phyloP scores from a whole-genome alignment of 2,888 invertebrate genomes.

The Campoplex capitator region DNA sequence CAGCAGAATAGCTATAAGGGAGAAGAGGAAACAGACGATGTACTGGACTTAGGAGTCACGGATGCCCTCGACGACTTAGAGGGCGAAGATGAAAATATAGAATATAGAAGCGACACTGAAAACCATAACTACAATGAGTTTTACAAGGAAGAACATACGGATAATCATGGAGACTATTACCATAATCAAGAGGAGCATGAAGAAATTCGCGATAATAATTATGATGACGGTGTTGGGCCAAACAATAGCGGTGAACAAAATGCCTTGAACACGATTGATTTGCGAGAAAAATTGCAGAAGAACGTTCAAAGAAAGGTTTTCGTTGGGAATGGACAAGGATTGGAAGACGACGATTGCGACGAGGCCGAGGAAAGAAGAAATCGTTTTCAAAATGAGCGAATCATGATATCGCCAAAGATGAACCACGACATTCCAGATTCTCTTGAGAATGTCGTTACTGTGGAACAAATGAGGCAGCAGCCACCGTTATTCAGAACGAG shows the following conservation, averaged over 20 bases:
- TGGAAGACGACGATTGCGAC: conserved; percentile 82
- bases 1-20: conserved; percentile 84
- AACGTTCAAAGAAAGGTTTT: conserved; percentile 75
- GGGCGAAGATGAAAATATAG: conserved; percentile 83
- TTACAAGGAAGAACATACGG: conserved; percentile 78
- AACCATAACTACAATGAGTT: conserved; percentile 78
- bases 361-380: conserved; percentile 81
- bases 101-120: conserved; percentile 79
- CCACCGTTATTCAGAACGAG: conserved; percentile 71
- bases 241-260: conserved; percentile 70
- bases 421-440: conserved; percentile 82
- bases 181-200: conserved; percentile 73
- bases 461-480: conserved; percentile 77
- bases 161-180: conserved; percentile 76
- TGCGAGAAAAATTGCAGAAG: conserved; percentile 81
- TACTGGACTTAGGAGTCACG: conserved; percentile 84
- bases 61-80: conserved; percentile 84
- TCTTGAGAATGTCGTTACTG: conserved; percentile 82
- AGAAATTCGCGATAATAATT: conserved; percentile 69
- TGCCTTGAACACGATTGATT: conserved; percentile 76
- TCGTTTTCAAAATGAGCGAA: conserved; percentile 82
- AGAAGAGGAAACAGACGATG: conserved; percentile 84
- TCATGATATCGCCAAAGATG: conserved; percentile 79
- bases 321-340: conserved; percentile 76
- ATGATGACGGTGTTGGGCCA: conserved; percentile 72